These are phyloP conservation scores for Drosophila monieri DNA, from an alignment of 2,888 invertebrate species.

Conservation along the genomic window DNA sequence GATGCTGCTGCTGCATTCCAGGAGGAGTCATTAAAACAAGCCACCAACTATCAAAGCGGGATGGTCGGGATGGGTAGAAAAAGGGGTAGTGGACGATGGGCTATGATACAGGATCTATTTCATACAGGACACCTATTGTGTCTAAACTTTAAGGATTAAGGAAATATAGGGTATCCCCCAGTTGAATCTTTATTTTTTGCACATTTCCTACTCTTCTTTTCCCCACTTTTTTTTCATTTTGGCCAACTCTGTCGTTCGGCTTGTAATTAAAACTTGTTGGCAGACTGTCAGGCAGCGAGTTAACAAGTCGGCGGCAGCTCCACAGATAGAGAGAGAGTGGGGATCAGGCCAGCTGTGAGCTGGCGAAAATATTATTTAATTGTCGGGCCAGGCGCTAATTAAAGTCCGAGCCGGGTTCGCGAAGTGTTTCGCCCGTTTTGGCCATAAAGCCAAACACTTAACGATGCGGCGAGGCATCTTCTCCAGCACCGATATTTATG, in stretches of 20 bases:
- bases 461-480: constrained; percentile 54
- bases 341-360: constrained; percentile 28
- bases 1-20: constrained; percentile 29
- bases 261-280: constrained; percentile 79
- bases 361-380: constrained; percentile 76
- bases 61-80: constrained; percentile 43
- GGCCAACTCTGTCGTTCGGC: constrained; percentile 26
- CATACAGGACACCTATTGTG: neutral
- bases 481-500: constrained; percentile 64
- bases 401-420: constrained; percentile 55
- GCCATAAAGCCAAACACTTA: constrained; percentile 76
- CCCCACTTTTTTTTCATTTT: constrained; percentile 28
- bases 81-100: neutral
- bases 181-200: neutral
- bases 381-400: constrained; percentile 72
- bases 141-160: neutral
- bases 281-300: constrained; percentile 78
- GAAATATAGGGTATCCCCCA: neutral
- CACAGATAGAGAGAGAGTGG: constrained; percentile 41
- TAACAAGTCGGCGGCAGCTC: constrained; percentile 77
- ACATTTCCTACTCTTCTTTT: constrained; percentile 15
- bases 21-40: constrained; percentile 64
- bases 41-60: constrained; percentile 71
- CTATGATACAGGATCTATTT: neutral
- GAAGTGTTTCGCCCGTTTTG: constrained; percentile 61